Evolutionary conservation across 1,140 invertebrate genomes (phyloP).

Genomic region (Charaxes varanes): DNA sequence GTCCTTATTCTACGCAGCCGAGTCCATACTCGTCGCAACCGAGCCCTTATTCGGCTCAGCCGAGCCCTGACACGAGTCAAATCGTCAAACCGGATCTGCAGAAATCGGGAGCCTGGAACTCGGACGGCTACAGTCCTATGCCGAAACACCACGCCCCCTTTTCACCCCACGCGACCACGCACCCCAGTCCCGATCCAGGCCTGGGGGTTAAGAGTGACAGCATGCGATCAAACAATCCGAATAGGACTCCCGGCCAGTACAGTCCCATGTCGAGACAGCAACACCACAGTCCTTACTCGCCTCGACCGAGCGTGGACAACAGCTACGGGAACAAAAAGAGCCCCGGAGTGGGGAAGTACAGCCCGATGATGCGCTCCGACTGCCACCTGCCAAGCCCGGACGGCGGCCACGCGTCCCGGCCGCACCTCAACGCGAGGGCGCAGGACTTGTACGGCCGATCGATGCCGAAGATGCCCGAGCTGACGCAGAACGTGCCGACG

Average conservation of each 20-base stretch:
- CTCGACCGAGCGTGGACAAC: slow-evolving; percentile 48
- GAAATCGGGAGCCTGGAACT: slow-evolving; percentile 57
- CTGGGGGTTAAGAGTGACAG: slow-evolving; percentile 43
- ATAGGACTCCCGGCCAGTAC: slow-evolving; percentile 56
- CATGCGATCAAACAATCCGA: slow-evolving; percentile 38
- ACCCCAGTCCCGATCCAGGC: slow-evolving; percentile 52
- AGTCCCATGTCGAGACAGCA: slow-evolving; percentile 60
- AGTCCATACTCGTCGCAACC: slow-evolving; percentile 69
- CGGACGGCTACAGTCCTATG: slow-evolving; percentile 64
- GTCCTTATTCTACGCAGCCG: slow-evolving; percentile 67
- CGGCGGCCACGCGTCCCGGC: slow-evolving; percentile 32
- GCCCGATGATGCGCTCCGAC: slow-evolving; percentile 57
- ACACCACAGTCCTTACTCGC: slow-evolving; percentile 59
- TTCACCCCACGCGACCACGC: slow-evolving; percentile 56
- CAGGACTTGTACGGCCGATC: slow-evolving; percentile 45
- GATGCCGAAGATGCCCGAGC: slow-evolving; percentile 37
- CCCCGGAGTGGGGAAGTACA: slow-evolving; percentile 56
- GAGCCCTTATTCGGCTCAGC: slow-evolving; percentile 66
- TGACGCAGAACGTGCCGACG: slow-evolving; percentile 30
- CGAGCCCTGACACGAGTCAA: slow-evolving; percentile 68
- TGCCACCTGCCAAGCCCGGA: slow-evolving; percentile 57
- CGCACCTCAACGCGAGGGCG: slow-evolving; percentile 25
- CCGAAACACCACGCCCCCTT: slow-evolving; percentile 61
- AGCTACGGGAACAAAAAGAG: slow-evolving; percentile 51
- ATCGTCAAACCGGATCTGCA: slow-evolving; percentile 54